Conservation (phyloP, 2,797 vertebrate genomes). For the Parauchenoglanis ngamensis region DNA sequence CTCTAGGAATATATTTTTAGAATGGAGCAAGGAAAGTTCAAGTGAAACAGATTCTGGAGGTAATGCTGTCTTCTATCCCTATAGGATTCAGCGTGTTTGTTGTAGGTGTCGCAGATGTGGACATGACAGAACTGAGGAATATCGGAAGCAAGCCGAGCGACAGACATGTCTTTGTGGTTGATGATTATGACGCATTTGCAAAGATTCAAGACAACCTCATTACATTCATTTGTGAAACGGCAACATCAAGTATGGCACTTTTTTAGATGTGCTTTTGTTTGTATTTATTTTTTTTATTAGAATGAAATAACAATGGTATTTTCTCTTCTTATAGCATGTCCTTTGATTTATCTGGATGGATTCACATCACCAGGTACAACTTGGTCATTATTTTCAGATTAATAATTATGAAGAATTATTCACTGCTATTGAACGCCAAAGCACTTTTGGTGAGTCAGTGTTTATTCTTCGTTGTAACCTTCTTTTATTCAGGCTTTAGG, state of each 20-base stretch:
- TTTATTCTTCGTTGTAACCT: neutral
- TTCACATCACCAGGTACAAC: conserved; percentile 95
- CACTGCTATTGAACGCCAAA: neutral
- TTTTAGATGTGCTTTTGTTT: neutral
- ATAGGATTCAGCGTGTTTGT: conserved; percentile 97
- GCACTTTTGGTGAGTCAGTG: neutral
- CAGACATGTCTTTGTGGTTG: conserved; percentile 94
- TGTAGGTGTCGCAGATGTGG: conserved; percentile 94
- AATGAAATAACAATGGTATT: conserved; percentile 2
- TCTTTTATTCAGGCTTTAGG: conserved; percentile 83
- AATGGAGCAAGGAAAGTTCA: neutral
- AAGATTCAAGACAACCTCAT: conserved; percentile 99
- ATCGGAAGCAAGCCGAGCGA: conserved; percentile 97
- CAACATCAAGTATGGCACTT: conserved; percentile 91
- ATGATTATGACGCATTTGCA: conserved; percentile 94
- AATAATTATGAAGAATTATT: neutral
- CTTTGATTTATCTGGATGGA: conserved; percentile 96
- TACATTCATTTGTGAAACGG: conserved; percentile 98
- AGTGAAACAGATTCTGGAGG: conserved; percentile 3
- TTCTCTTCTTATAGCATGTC: conserved; percentile 85
- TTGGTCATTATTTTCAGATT: conserved; percentile 7
- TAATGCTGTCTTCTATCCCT: conserved; percentile 16
- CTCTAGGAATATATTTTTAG: neutral
- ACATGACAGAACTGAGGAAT: conserved; percentile 85
- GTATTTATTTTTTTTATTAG: neutral